These are phyloP conservation scores for Crypturellus undulatus DNA, from an alignment of 2,113 vertebrate genomes.

Conservation along the genomic window DNA sequence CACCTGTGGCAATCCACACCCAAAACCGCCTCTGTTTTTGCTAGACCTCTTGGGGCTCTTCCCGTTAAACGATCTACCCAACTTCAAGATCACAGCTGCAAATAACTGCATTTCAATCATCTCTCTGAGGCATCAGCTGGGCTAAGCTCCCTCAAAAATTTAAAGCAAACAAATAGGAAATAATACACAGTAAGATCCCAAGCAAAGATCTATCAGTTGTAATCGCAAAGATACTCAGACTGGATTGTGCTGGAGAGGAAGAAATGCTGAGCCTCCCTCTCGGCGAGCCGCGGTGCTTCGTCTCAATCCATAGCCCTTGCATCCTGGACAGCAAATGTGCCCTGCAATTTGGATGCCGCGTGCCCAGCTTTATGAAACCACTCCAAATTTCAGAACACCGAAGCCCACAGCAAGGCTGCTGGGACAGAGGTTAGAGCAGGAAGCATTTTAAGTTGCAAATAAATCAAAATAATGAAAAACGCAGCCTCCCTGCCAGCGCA, in stretches of 20 bases:
- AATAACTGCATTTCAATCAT: conserved; percentile 18
- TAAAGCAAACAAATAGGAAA: conserved; percentile 18
- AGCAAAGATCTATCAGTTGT: conserved; percentile 9
- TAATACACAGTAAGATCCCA: not conserved
- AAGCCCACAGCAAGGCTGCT: not conserved
- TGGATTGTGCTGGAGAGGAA: not conserved
- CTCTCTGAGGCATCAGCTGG: conserved; percentile 3
- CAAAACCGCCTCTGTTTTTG: not conserved
- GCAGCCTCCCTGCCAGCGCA: not conserved
- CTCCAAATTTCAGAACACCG: not conserved
- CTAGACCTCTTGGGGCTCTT: not conserved
- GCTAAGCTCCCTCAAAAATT: not conserved
- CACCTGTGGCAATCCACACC: too few species aligned
- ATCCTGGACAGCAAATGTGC: not conserved
- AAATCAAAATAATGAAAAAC: not conserved
- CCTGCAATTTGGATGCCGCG: not conserved
- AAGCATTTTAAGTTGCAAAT: not conserved
- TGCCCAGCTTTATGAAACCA: not conserved
- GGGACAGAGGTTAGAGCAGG: not conserved
- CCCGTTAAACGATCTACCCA: not conserved
- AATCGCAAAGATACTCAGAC: conserved; percentile 4
- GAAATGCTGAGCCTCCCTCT: not conserved
- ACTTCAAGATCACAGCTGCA: not conserved
- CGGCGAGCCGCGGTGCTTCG: not conserved
- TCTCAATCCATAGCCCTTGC: not conserved